phyloP scores from a whole-genome alignment of 2,797 vertebrate species.

The Sarcoramphus papa region DNA sequence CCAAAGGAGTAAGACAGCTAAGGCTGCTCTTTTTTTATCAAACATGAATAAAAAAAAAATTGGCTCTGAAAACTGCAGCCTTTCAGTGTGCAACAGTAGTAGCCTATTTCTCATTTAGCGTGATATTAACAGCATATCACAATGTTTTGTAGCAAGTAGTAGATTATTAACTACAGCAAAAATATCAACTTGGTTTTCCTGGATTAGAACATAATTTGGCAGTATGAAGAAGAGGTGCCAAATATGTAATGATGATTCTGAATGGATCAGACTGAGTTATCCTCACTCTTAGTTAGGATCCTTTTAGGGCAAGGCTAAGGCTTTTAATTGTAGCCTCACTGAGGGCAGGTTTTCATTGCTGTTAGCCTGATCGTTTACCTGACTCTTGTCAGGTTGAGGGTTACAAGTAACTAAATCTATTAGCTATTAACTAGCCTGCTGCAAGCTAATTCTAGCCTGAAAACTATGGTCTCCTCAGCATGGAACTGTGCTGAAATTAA shows the following conservation, averaged over 20 bases:
- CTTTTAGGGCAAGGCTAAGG: background rate
- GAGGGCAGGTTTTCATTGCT: background rate
- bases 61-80: background rate
- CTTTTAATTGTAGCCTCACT: background rate
- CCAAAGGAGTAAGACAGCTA: background rate
- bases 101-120: background rate
- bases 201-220: background rate
- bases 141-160: background rate
- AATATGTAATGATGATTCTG: background rate
- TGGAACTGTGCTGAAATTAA: background rate
- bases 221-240: background rate
- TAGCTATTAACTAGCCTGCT: background rate
- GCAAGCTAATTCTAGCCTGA: background rate
- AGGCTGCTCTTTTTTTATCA: background rate
- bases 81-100: background rate
- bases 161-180: background rate
- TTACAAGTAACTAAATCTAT: background rate
- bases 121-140: background rate
- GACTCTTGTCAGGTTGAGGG: background rate
- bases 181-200: background rate
- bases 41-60: background rate
- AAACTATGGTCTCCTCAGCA: background rate
- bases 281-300: background rate
- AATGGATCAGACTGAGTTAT: background rate
- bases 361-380: background rate